phyloP scores from a whole-genome alignment of 2,797 vertebrate species.

The Balearica regulorum region DNA sequence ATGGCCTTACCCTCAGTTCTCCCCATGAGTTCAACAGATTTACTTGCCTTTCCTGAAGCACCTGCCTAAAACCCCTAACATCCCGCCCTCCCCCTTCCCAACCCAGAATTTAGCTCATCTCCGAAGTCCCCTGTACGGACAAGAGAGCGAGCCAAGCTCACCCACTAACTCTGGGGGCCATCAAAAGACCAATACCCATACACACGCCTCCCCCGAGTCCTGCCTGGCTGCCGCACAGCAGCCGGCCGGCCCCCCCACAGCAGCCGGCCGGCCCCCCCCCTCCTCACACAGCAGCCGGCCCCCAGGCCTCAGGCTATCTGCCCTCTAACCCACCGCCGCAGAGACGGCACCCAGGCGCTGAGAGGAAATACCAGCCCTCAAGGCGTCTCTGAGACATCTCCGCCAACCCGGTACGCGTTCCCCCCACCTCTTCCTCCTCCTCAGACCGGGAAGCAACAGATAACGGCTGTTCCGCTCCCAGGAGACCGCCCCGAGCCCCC shows the following conservation, averaged over 20 bases:
- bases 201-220: fast-evolving
- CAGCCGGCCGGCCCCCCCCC: no score
- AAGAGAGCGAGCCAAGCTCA: not conserved
- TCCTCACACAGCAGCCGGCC: not conserved
- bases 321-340: no score
- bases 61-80: not conserved
- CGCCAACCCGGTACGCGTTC: fast-evolving
- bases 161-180: fast-evolving
- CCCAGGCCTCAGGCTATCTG: not conserved
- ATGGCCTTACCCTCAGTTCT: fast-evolving
- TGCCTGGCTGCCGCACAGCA: not conserved
- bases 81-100: not conserved
- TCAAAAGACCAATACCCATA: fast-evolving
- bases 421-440: no score
- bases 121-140: fast-evolving
- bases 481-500: not conserved
- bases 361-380: fast-evolving
- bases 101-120: fast-evolving
- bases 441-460: no score
- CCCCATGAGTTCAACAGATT: no score
- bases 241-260: no score
- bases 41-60: not conserved
- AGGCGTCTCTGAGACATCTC: not conserved
- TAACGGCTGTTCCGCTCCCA: not conserved
- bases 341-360: fast-evolving